phyloP scores from a whole-genome alignment of 2,113 vertebrate genomes.

The Oryzias celebensis region DNA sequence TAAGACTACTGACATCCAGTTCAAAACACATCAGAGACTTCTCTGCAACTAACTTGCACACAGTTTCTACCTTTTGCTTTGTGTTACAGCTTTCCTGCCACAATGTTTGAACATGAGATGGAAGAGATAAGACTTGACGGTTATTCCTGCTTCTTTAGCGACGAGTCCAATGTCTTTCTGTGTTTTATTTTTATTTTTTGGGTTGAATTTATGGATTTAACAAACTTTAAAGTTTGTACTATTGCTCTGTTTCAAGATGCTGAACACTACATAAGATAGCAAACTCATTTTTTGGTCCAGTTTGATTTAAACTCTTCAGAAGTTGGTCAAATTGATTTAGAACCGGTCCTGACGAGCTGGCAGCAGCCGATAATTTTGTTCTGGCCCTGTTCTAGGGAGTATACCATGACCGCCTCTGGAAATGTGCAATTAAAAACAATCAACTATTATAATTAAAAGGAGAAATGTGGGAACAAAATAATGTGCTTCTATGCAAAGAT shows the following conservation, averaged over 20 bases:
- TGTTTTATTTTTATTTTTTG: too few relatives aligned
- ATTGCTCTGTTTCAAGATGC: background rate
- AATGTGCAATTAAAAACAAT: background rate
- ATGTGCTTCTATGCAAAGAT: background rate
- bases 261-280: background rate
- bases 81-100: conserved; percentile 82
- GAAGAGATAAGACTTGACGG: conserved; percentile 82
- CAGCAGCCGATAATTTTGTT: background rate
- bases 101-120: conserved; percentile 94
- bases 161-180: conserved; percentile 21
- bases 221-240: background rate
- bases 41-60: too few relatives aligned
- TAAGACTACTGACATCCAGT: too few relatives aligned
- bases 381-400: too few relatives aligned
- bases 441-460: background rate
- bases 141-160: conserved; percentile 13
- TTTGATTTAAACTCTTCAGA: background rate
- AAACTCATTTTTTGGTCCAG: background rate
- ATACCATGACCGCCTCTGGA: too few relatives aligned
- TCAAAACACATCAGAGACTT: too few relatives aligned
- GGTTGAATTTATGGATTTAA: too few relatives aligned
- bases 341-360: background rate
- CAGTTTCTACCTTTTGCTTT: conserved; percentile 5
- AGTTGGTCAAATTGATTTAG: background rate
- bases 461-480: background rate